Conservation (phyloP, 2,113 vertebrate species). For the Orientallactaga bullata region DNA sequence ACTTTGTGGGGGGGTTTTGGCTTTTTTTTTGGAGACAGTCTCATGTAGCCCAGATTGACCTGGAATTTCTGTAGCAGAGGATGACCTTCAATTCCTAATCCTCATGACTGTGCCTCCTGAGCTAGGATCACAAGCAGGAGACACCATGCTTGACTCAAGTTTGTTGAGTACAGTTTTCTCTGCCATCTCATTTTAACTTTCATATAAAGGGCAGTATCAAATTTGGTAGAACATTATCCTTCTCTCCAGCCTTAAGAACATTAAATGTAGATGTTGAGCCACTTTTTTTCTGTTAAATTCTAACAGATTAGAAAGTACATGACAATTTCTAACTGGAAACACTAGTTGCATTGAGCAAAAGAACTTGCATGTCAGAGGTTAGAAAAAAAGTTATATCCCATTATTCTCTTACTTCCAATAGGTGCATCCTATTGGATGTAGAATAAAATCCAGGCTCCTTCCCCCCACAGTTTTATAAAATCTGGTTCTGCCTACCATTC, state of each 20-base stretch:
- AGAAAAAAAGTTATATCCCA: background rate
- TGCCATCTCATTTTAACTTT: constrained; percentile 53
- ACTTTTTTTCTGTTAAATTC: background rate
- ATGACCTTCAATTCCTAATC: background rate
- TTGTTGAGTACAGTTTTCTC: background rate
- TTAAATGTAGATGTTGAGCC: constrained; percentile 17
- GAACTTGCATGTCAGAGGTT: background rate
- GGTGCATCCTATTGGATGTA: background rate
- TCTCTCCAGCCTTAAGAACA: background rate
- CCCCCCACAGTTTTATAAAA: background rate
- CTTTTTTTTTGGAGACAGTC: background rate
- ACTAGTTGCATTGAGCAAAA: background rate
- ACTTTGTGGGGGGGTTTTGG: background rate
- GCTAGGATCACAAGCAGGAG: background rate
- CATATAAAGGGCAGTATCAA: background rate
- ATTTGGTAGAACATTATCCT: background rate
- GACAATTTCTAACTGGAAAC: background rate
- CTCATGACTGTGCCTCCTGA: background rate
- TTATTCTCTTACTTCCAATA: background rate
- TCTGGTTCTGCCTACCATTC: background rate
- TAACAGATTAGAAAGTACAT: background rate
- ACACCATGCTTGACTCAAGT: background rate
- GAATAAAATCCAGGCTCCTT: background rate
- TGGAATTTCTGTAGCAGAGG: background rate
- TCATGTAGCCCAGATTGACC: background rate